Evolutionary conservation across 1,140 invertebrate genomes (phyloP).

Genomic region (Sminthurinus signatus): DNA sequence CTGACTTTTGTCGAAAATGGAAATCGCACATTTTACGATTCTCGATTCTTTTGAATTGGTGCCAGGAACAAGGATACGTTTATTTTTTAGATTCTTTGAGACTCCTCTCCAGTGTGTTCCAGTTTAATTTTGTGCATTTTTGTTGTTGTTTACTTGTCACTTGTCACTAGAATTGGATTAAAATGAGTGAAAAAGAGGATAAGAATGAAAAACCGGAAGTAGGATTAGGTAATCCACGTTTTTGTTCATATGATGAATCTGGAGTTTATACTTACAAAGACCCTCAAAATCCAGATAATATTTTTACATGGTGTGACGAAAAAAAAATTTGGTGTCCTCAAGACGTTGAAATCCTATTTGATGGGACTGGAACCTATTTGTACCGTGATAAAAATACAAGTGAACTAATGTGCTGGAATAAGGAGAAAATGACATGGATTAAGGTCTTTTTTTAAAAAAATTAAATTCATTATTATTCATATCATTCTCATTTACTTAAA

Average conservation of each 20-base stretch:
- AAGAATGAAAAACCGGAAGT: background rate
- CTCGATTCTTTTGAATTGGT: no score
- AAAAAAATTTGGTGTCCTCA: constrained; percentile 25
- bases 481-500: background rate
- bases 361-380: constrained; percentile 54
- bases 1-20: no score
- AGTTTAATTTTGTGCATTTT: no score
- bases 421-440: constrained; percentile 86
- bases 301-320: constrained; percentile 34
- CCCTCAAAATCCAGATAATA: constrained; percentile 17
- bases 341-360: constrained; percentile 44
- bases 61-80: no score
- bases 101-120: no score
- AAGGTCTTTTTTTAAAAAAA: constrained; percentile 13
- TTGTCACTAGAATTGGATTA: no score
- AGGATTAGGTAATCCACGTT: constrained; percentile 29
- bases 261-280: constrained; percentile 40
- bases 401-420: constrained; percentile 84
- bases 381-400: constrained; percentile 81
- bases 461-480: background rate
- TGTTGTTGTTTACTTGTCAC: no score
- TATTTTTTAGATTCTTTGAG: no score
- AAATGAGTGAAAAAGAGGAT: constrained; percentile 16
- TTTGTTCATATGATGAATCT: constrained; percentile 35
- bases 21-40: no score